Evolutionary conservation across 1,140 invertebrate genomes (phyloP).

Genomic region (Drosophila lowei): DNA sequence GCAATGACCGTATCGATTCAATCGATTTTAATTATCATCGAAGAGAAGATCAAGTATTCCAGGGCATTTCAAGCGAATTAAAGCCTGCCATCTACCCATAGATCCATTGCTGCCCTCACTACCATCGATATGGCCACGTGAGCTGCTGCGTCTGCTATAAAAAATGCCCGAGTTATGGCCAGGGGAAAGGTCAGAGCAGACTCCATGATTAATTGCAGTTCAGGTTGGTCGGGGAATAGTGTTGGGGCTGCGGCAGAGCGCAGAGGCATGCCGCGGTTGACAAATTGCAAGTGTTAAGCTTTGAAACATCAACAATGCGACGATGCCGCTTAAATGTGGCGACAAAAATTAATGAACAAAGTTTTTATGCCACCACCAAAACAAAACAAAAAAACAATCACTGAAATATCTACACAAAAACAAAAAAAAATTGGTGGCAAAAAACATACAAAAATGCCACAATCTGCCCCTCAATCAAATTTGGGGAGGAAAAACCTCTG

Average conservation of each 20-base stretch:
- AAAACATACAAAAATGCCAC: conserved; percentile 7
- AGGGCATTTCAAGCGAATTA: conserved; percentile 29
- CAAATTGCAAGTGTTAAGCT: conserved; percentile 79
- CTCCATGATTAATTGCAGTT: conserved; percentile 60
- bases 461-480: conserved; percentile 2
- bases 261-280: conserved; percentile 38
- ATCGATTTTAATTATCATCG: conserved; percentile 66
- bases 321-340: conserved; percentile 56
- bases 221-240: conserved; percentile 37
- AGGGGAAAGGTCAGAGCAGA: conserved; percentile 15
- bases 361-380: conserved; percentile 50
- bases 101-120: no score
- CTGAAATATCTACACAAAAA: conserved; percentile 35
- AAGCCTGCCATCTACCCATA: background rate
- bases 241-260: conserved; percentile 5
- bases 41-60: conserved; percentile 60
- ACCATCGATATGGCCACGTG: no score
- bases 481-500: background rate
- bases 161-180: conserved; percentile 29
- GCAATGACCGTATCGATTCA: conserved; percentile 45
- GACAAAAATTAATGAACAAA: conserved; percentile 81
- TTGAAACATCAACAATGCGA: conserved; percentile 56
- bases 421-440: conserved; percentile 1
- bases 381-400: conserved; percentile 30
- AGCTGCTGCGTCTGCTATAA: background rate